A percentile compares a stretch with the other conserved stretches of the same genome.
phyloP scores from a whole-genome alignment of 2,113 vertebrate genomes.

The Lampris incognitus region DNA sequence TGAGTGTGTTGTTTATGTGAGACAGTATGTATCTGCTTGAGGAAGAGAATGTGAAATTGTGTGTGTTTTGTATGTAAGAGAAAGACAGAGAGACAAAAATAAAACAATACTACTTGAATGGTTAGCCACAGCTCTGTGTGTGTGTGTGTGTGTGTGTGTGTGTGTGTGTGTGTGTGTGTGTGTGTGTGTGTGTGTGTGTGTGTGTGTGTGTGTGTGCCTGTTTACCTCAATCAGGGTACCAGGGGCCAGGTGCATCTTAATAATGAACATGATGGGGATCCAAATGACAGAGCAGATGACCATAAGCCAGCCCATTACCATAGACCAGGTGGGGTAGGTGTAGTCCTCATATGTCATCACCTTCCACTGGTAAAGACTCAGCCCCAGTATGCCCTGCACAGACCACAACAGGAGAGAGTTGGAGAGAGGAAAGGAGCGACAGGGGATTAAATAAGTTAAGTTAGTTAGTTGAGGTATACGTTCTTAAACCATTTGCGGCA shows the following conservation, averaged over 20 bases:
- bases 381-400: constrained; percentile 91
- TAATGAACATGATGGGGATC: constrained; percentile 98
- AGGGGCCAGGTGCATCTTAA: constrained; percentile 97
- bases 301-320: constrained; percentile 98
- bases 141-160: constrained; percentile 30
- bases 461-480: no score
- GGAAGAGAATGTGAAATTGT: not conserved
- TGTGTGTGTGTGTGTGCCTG: constrained; percentile 4
- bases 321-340: constrained; percentile 97
- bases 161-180: constrained; percentile 35
- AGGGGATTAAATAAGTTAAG: not conserved
- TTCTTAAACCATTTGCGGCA: no score
- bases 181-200: constrained; percentile 46
- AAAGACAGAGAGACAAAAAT: no score
- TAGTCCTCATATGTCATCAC: constrained; percentile 97
- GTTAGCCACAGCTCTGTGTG: not conserved
- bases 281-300: constrained; percentile 97
- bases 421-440: not conserved
- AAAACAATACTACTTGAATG: no score
- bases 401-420: not conserved
- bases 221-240: constrained; percentile 92
- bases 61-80: not conserved
- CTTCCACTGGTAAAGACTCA: constrained; percentile 98
- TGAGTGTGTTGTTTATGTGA: not conserved
- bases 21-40: not conserved